Evolutionary conservation across 2,797 vertebrate genomes (phyloP).

Genomic region (Halcyon smyrnensis): DNA sequence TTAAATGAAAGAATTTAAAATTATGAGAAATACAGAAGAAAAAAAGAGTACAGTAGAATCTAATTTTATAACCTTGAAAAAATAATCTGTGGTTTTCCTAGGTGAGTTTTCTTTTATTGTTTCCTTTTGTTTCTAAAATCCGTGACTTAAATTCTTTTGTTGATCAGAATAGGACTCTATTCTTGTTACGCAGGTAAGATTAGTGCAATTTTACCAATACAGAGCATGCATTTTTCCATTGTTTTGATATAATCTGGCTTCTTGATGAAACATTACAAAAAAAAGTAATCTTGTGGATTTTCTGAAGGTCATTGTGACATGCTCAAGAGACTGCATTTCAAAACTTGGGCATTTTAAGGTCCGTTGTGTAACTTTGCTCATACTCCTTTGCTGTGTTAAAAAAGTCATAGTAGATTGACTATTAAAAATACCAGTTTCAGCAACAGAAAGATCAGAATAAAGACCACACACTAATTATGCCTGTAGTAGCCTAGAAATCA

Average conservation of each 20-base stretch:
- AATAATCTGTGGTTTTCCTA: background rate
- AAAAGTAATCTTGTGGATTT: background rate
- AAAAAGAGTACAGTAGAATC: background rate
- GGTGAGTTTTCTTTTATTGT: no score
- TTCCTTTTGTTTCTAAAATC: background rate
- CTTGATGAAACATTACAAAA: background rate
- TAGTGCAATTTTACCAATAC: background rate
- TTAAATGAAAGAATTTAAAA: background rate
- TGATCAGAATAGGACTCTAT: background rate
- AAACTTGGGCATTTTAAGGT: rapidly evolving
- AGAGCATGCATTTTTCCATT: background rate
- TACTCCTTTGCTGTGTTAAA: background rate
- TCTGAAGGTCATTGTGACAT: background rate
- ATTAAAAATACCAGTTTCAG: background rate
- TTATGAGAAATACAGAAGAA: background rate
- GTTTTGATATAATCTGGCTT: background rate
- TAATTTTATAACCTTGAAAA: background rate
- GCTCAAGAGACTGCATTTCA: background rate
- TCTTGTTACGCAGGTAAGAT: background rate
- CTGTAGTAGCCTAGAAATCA: background rate
- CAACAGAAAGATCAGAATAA: background rate
- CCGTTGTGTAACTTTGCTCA: background rate
- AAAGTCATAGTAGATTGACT: background rate
- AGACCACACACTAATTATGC: background rate
- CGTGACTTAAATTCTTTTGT: background rate